Evolutionary conservation across 2,797 vertebrate species (phyloP), one percentile per base, ranked within the genome.

Genomic region (Picus viridis): DNA sequence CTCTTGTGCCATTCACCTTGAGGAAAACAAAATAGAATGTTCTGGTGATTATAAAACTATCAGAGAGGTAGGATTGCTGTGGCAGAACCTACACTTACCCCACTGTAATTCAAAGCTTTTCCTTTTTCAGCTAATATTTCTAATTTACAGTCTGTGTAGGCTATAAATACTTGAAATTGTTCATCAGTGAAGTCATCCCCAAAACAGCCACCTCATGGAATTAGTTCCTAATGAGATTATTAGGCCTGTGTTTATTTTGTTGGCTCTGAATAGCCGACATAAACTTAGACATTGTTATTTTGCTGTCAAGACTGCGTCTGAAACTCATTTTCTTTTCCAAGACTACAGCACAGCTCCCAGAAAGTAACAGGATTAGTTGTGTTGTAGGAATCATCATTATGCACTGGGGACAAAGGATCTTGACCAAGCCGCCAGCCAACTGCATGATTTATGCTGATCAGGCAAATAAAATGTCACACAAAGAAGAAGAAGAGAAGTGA

Each of bases 141-240:
- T 76, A 68, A 72, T 47, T 86, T 65, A n/a, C 36, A 62, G 36
- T 16, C 79, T 84, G 82, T 53, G 67, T 39, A 62, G 61, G 29
- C 85, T 90, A 32, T 58, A 69, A 90, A 92, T 95, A 30, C 86
- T 89, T 74, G 86, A 86, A 82, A 81, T 94, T 83, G 45, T 89
- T 90, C 71, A 57, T 86, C 76, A 76, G 63, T 88, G 86, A 94
- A 91, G 88, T 96, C 91, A 95, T 70, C 64, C 47, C 71, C 2
- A 16, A 49, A 79, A 81, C 49, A 56, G 70, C 39, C 76, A 88
- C 53, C 76, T 56, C 57, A 7, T 83, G 81, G 79, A 81, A 85
- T 94, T 78, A 76, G 86, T 73, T 87, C 32, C 84, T 94, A 86
- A 95, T 81, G 91, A 92, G 90, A 85, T 95, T 89, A 90, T 90